phyloP scores from a whole-genome alignment of 2,888 invertebrate genomes.

The Brachycybe producta region DNA sequence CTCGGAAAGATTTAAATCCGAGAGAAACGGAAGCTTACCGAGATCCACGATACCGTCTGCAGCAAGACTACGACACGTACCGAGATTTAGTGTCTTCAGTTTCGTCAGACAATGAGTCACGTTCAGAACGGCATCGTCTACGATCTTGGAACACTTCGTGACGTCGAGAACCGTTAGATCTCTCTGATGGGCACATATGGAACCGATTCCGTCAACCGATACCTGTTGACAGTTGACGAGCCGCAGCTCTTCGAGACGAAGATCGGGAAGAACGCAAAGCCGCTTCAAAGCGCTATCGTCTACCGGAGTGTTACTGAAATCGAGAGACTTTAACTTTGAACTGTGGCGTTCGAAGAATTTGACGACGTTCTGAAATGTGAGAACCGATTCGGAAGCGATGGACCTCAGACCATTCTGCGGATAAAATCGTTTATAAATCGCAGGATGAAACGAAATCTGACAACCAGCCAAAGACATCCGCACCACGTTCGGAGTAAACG shows the following conservation, averaged over 20 bases:
- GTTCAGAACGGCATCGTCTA: slow-evolving; percentile 26
- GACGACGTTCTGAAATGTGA: slow-evolving; percentile 54
- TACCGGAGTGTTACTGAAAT: slow-evolving; percentile 54
- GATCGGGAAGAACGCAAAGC: slow-evolving; percentile 41
- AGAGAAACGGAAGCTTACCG: slow-evolving; percentile 42
- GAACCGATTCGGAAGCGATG: slow-evolving; percentile 47
- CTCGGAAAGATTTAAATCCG: slow-evolving; percentile 50
- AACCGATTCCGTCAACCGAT: neutral
- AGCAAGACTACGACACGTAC: slow-evolving; percentile 50
- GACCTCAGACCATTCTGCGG: slow-evolving; percentile 31
- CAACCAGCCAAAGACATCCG: slow-evolving; percentile 51
- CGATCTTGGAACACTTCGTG: too few relatives aligned
- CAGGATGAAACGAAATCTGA: slow-evolving; percentile 55
- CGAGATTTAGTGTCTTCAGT: slow-evolving; percentile 47
- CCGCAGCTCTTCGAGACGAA: slow-evolving; percentile 42
- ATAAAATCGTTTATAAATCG: slow-evolving; percentile 53
- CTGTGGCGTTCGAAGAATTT: slow-evolving; percentile 44
- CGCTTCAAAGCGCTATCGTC: slow-evolving; percentile 47
- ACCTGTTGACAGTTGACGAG: slow-evolving; percentile 47
- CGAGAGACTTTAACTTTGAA: slow-evolving; percentile 43
- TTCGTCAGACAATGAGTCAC: slow-evolving; percentile 32
- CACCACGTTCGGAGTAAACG: slow-evolving; percentile 46
- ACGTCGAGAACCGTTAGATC: neutral
- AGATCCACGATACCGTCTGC: slow-evolving; percentile 46
- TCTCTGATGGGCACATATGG: neutral